Evolutionary conservation across 2,888 invertebrate genomes (phyloP).

Genomic region (Perithous albicinctus): DNA sequence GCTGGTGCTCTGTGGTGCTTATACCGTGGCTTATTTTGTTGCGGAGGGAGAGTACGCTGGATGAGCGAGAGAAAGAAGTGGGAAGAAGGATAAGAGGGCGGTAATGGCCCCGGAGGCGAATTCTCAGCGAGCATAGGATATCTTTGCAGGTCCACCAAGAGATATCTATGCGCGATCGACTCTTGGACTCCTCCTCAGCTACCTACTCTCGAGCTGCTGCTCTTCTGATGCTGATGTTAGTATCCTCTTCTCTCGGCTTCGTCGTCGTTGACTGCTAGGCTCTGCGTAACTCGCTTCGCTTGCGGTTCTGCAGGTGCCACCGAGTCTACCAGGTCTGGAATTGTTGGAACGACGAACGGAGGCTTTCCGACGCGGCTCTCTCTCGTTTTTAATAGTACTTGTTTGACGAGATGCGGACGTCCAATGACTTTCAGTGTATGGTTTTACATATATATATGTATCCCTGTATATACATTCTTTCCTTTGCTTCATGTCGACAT

Average conservation of each 20-base stretch:
- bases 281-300: conserved; percentile 45
- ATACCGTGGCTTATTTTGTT: conserved; percentile 57
- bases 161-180: conserved; percentile 68
- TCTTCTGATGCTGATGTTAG: conserved; percentile 1
- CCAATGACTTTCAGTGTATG: conserved; percentile 34
- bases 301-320: conserved; percentile 61
- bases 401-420: conserved; percentile 64
- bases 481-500: not conserved
- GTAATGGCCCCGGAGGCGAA: conserved; percentile 76
- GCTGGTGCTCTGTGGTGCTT: conserved; percentile 33
- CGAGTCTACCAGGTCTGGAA: conserved; percentile 54
- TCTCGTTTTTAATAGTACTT: conserved; percentile 61
- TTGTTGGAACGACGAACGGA: conserved; percentile 18
- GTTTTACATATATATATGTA: conserved; percentile 41
- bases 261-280: conserved; percentile 36
- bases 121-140: conserved; percentile 74
- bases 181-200: conserved; percentile 63
- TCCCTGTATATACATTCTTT: conserved; percentile 37
- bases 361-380: conserved; percentile 23
- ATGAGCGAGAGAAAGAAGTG: conserved; percentile 46
- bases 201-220: conserved; percentile 31
- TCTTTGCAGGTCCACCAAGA: conserved; percentile 58
- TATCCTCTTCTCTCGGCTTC: conserved; percentile 8
- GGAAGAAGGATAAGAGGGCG: conserved; percentile 68
- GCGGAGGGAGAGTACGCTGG: conserved; percentile 40